Conservation (phyloP, 2,888 invertebrate species). For the Ceramica pisi region DNA sequence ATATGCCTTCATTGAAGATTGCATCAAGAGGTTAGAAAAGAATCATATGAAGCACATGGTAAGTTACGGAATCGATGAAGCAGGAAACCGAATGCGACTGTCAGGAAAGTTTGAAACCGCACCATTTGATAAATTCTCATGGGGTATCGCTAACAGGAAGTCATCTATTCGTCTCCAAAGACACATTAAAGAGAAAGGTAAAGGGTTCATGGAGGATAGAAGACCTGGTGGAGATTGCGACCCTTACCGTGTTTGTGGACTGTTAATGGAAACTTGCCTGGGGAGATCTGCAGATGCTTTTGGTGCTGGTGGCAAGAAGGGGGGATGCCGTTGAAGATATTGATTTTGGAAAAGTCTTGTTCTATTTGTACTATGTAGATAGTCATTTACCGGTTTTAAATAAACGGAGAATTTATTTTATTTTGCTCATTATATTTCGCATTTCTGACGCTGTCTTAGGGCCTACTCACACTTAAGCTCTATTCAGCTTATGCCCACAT, state of each 20-base stretch:
- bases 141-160: slow-evolving; percentile 97
- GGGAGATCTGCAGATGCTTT: slow-evolving; percentile 65
- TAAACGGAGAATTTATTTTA: neutral
- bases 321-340: neutral
- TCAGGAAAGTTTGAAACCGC: slow-evolving; percentile 99
- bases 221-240: slow-evolving; percentile 97
- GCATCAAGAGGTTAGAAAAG: slow-evolving; percentile 96
- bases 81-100: slow-evolving; percentile 97
- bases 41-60: slow-evolving; percentile 97
- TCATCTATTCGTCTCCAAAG: slow-evolving; percentile 98
- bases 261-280: slow-evolving; percentile 89
- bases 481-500: no score
- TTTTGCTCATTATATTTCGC: neutral
- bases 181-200: slow-evolving; percentile 96
- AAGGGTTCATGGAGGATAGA: slow-evolving; percentile 98
- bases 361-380: no score
- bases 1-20: slow-evolving; percentile 94
- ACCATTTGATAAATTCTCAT: slow-evolving; percentile 97
- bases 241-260: slow-evolving; percentile 92
- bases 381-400: neutral
- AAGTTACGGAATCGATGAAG: slow-evolving; percentile 97
- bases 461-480: no score
- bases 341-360: neutral
- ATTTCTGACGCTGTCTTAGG: neutral
- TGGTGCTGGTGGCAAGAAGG: slow-evolving; percentile 31